A percentile compares a stretch with the other conserved stretches of the same genome.
Evolutionary conservation across 1,140 invertebrate genomes (phyloP).

Genomic region (Psix sp.): DNA sequence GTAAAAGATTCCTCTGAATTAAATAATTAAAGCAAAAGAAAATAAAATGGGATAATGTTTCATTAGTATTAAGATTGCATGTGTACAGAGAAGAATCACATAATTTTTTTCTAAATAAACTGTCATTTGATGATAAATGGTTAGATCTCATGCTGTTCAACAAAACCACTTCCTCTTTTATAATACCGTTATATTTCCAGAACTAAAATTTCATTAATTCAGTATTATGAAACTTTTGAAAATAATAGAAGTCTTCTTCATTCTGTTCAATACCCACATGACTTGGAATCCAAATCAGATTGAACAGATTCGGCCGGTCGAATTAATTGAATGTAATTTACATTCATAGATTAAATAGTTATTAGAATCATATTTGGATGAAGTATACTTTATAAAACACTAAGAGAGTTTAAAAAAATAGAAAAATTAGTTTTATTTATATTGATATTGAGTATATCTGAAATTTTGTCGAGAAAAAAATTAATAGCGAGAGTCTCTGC

Average conservation of each 20-base stretch:
- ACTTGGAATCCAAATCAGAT: conserved; percentile 16
- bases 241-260: background rate
- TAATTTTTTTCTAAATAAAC: conserved; percentile 4
- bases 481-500: no score
- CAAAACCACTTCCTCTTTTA: background rate
- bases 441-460: no score
- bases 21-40: conserved; percentile 2
- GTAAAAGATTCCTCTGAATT: background rate
- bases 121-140: background rate
- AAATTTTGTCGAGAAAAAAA: no score
- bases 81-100: background rate
- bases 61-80: background rate
- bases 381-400: no score
- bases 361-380: no score
- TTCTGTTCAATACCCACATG: background rate
- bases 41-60: conserved; percentile 5
- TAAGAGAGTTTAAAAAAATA: no score
- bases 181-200: conserved; percentile 4
- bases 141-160: conserved; percentile 4
- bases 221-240: no score
- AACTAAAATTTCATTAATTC: conserved; percentile 7
- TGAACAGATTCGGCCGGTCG: background rate
- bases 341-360: no score
- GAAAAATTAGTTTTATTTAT: no score
- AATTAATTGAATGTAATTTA: no score